Percentiles rank a stretch among this genome's conserved stretches.
These are phyloP conservation scores for Opisthograptis luteolata DNA, from an alignment of 2,888 invertebrate genomes.

Conservation along the genomic window DNA sequence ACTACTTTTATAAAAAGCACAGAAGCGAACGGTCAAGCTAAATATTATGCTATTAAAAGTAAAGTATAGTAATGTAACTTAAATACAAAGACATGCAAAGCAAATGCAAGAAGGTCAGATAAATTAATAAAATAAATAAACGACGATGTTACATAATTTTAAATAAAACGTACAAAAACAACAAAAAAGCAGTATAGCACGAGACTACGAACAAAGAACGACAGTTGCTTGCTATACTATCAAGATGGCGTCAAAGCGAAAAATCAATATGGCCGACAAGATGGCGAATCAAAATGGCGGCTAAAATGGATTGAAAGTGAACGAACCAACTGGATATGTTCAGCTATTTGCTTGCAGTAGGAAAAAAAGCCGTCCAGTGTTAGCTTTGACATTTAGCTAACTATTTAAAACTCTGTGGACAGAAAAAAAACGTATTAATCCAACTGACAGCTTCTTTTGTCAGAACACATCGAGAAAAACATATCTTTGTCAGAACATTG, in stretches of 20 bases:
- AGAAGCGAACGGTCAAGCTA: too few species aligned
- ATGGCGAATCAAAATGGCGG: slow-evolving; percentile 61
- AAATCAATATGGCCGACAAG: slow-evolving; percentile 45
- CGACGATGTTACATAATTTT: too few species aligned
- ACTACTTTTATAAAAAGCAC: too few species aligned
- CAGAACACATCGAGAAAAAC: too few species aligned
- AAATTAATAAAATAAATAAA: not conserved
- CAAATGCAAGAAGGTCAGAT: not conserved
- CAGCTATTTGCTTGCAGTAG: slow-evolving; percentile 84
- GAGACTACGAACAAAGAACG: not conserved
- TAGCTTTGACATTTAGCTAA: slow-evolving; percentile 77
- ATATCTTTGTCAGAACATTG: too few species aligned
- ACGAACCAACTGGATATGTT: slow-evolving; percentile 84
- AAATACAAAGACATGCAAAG: not conserved
- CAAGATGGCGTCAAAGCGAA: slow-evolving; percentile 39
- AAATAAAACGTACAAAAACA: too few species aligned
- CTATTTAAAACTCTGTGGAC: slow-evolving; percentile 74
- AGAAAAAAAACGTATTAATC: slow-evolving; percentile 66
- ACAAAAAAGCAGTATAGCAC: not conserved
- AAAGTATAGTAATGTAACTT: not conserved
- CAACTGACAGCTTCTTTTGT: slow-evolving; percentile 32
- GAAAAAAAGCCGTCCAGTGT: slow-evolving; percentile 83
- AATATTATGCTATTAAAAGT: not conserved
- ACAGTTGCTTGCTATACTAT: not conserved
- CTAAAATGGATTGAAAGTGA: slow-evolving; percentile 49